A percentile compares a stretch with the other conserved stretches of the same genome.
Conservation (phyloP, 2,113 vertebrate genomes). For the Balaeniceps rex region DNA sequence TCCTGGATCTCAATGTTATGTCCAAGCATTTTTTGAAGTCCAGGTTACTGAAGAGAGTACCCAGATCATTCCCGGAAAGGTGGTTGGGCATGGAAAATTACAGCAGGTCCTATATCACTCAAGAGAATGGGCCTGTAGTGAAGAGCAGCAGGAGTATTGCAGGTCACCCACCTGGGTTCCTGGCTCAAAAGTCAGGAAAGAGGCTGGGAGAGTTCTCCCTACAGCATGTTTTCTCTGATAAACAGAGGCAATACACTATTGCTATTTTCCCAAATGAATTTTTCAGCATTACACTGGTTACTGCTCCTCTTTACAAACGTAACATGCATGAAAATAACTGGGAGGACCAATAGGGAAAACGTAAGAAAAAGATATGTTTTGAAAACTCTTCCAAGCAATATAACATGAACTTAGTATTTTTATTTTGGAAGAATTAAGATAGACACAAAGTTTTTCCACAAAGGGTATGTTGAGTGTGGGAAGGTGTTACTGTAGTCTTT, state of each 20-base stretch:
- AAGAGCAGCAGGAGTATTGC: background rate
- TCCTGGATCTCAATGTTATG: background rate
- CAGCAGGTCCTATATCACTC: background rate
- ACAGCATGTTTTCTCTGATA: background rate
- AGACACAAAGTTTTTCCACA: background rate
- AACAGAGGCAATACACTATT: background rate
- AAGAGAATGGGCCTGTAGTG: background rate
- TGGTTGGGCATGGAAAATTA: background rate
- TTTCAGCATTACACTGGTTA: background rate
- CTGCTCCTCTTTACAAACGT: background rate
- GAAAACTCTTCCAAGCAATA: background rate
- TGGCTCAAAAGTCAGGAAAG: background rate
- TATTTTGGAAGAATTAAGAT: background rate
- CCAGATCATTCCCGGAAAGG: background rate
- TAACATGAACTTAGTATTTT: background rate
- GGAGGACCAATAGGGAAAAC: background rate
- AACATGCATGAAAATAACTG: background rate
- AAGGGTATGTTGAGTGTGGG: background rate
- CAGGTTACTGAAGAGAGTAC: background rate
- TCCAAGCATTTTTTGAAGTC: background rate
- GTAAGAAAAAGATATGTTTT: background rate
- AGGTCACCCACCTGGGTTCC: background rate
- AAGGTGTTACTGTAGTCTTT: background rate
- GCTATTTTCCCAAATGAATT: background rate
- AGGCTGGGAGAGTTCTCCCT: background rate